Evolutionary conservation across 1,140 invertebrate genomes (phyloP).

Genomic region (Hetaerina americana): DNA sequence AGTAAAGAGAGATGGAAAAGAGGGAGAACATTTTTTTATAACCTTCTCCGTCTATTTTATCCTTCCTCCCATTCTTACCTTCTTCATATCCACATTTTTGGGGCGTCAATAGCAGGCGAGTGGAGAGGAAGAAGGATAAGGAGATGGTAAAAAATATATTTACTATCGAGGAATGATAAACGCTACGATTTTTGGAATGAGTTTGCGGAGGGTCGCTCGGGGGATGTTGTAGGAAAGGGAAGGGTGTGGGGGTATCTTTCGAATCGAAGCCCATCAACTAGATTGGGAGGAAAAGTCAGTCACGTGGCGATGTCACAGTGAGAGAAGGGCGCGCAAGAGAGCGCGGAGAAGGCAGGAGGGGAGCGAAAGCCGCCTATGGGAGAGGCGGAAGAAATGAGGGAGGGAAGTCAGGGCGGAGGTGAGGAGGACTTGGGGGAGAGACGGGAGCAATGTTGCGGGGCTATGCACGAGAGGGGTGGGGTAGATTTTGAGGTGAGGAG

Average conservation of each 20-base stretch:
- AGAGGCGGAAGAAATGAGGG: background rate
- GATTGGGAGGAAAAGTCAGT: background rate
- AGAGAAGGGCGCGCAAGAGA: background rate
- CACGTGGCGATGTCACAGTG: background rate
- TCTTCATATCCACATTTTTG: too few species aligned
- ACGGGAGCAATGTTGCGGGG: too few species aligned
- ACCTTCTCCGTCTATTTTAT: too few species aligned
- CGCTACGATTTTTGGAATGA: too few species aligned
- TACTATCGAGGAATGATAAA: too few species aligned
- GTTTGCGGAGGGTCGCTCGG: background rate
- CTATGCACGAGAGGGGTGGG: too few species aligned
- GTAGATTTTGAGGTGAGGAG: too few species aligned
- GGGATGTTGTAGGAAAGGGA: background rate
- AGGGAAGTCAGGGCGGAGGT: background rate
- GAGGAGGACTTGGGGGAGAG: background rate
- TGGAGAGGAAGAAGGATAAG: too few species aligned
- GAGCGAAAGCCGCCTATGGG: background rate
- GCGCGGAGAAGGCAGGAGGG: background rate
- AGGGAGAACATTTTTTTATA: too few species aligned
- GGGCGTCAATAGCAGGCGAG: background rate
- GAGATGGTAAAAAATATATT: too few species aligned
- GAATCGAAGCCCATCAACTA: background rate
- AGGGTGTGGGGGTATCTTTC: background rate
- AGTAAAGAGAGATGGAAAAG: too few species aligned
- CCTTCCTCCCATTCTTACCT: background rate